Evolutionary conservation across 2,797 vertebrate species (phyloP), one percentile per base, ranked within the genome.

Genomic region (Rhabdomys pumilio): DNA sequence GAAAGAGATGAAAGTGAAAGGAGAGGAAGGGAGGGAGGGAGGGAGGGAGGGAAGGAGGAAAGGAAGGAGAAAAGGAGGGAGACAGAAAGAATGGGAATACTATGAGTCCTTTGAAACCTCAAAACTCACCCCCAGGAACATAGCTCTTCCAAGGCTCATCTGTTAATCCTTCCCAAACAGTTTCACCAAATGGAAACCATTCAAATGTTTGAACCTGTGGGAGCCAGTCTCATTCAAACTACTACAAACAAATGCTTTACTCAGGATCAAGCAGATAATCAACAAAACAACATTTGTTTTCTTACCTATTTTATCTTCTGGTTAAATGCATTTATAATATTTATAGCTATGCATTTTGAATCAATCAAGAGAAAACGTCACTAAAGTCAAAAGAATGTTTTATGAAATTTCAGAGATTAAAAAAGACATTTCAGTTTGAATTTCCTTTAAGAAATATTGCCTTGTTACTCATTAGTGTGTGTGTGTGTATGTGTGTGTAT

Each of bases 401-500:
- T n/a, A 81, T n/a, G 91, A 81, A 47, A 87, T 79, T 92, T 83
- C 26, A 85, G 38, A 90, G 26, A 87, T 72, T 65, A 53, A 67
- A 89, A n/a, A 83, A 95, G 1, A 69, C 3, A 59, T 92, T 93
- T 90, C 10, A 63, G 20, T 81, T 61, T 82, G 38, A 90, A 59
- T 26, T 81, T 92, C 50, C 76, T 76, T 93, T 92, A 57, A 90
- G 12, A 89, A 53, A 50, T 73, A 73, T 38, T 83, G 14, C 3
- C 50, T 96, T 14, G 44, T 90, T 79, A 89, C 44, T 96, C 14
- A 63, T 92, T 79, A 93, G 26, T 53, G 38, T 84, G 61, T 84
- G 41, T 84, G 26, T 63, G 57, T 47, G 59, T 57, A 19, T 80
- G 9, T 80, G 80, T 82, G 79, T 55, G 38, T 92, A 77, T 59